Conservation (phyloP, 1,140 invertebrate genomes). For the Cylas formicarius region DNA sequence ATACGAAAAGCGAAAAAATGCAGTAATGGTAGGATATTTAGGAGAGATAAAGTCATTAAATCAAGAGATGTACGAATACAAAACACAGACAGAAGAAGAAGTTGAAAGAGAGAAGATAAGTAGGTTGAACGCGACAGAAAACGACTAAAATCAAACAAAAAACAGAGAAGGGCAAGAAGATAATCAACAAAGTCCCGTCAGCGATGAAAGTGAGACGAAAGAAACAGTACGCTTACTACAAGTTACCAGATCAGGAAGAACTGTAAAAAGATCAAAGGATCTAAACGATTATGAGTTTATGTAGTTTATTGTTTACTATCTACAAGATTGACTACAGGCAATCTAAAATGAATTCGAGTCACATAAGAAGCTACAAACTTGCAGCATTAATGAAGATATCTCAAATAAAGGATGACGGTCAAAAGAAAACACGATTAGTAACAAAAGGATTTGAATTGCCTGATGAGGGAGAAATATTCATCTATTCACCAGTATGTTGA, state of each 20-base stretch:
- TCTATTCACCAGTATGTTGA: slow-evolving; percentile 17
- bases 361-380: slow-evolving; percentile 14
- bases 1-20: neutral
- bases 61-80: slow-evolving; percentile 11
- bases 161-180: neutral
- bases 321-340: slow-evolving; percentile 9
- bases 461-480: neutral
- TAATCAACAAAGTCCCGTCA: too few species aligned
- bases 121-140: too few species aligned
- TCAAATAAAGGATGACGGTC: slow-evolving; percentile 24
- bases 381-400: slow-evolving; percentile 25
- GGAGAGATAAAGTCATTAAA: slow-evolving; percentile 7
- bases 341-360: slow-evolving; percentile 5
- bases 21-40: too few species aligned
- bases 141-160: slow-evolving; percentile 2
- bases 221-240: too few species aligned
- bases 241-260: too few species aligned
- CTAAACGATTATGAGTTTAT: slow-evolving; percentile 6
- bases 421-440: slow-evolving; percentile 29
- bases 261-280: too few species aligned
- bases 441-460: slow-evolving; percentile 25
- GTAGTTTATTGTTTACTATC: slow-evolving; percentile 8
- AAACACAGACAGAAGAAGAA: neutral
- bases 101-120: neutral
- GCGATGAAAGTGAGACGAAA: too few species aligned